Conservation (phyloP, 2,888 invertebrate genomes). For the Boloria selene region DNA sequence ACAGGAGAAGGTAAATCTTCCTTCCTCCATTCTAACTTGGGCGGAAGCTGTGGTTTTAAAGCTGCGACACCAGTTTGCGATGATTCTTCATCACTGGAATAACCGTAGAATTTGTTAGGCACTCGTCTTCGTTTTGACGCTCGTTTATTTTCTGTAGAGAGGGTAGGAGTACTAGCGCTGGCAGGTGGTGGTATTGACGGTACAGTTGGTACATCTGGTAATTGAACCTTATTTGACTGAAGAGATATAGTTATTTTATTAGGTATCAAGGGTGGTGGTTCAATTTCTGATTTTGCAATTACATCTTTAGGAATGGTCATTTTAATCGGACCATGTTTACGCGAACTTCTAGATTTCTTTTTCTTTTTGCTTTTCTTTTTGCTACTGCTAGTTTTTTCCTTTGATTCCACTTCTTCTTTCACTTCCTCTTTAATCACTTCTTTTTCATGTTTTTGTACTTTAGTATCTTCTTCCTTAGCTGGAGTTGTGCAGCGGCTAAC, state of each 20-base stretch:
- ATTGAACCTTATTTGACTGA: conserved; percentile 77
- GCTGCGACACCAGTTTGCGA: conserved; percentile 76
- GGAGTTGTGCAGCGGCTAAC: conserved; percentile 86
- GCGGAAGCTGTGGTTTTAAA: conserved; percentile 82
- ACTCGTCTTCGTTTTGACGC: conserved; percentile 90
- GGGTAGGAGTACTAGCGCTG: conserved; percentile 50
- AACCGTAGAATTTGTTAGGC: conserved; percentile 93
- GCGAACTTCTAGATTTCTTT: conserved; percentile 77
- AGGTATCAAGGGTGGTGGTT: conserved; percentile 54
- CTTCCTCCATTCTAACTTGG: conserved; percentile 88
- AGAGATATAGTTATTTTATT: conserved; percentile 78
- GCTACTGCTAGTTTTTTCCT: conserved; percentile 76
- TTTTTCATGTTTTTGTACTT: conserved; percentile 79
- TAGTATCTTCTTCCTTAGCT: conserved; percentile 72
- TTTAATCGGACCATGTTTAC: conserved; percentile 79
- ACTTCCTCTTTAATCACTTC: conserved; percentile 76
- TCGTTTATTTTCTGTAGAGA: conserved; percentile 83
- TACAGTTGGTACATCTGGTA: conserved; percentile 62
- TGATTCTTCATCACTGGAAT: conserved; percentile 91
- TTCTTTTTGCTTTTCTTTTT: conserved; percentile 88
- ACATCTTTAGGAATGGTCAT: conserved; percentile 83
- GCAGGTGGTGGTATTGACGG: conserved; percentile 37
- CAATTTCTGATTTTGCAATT: conserved; percentile 60
- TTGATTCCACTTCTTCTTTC: conserved; percentile 68
- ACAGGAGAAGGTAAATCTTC: conserved; percentile 85